Conservation (phyloP, 30 jellyfish, hydroid and myxozoan genomes). For the Nemopilema nomurai region DNA sequence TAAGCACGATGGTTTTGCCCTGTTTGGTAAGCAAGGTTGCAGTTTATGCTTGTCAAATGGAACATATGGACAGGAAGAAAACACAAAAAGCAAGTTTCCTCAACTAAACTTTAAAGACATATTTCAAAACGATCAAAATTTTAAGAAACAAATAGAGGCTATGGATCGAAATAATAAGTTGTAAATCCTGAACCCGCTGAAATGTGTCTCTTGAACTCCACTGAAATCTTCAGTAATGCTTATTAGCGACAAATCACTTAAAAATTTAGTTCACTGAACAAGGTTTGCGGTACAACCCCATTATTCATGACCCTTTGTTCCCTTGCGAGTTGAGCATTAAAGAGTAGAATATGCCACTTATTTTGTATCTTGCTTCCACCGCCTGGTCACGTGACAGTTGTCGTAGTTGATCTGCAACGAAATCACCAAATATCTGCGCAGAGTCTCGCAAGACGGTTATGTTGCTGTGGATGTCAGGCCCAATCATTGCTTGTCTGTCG, state of each 20-base stretch:
- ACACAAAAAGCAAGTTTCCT: too few species aligned
- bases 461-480: constrained; percentile 5
- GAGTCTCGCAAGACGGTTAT: constrained; percentile 23
- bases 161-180: too few species aligned
- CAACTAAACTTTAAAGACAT: too few species aligned
- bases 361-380: constrained; percentile 40
- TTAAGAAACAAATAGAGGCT: too few species aligned
- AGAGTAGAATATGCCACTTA: constrained; percentile 46
- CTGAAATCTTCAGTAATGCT: not conserved
- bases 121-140: too few species aligned
- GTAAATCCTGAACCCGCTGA: too few species aligned
- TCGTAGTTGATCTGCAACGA: constrained; percentile 48
- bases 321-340: constrained; percentile 27
- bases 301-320: not conserved
- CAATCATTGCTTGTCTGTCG: not conserved
- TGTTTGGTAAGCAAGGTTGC: too few species aligned
- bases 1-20: too few species aligned
- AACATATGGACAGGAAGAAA: too few species aligned
- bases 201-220: too few species aligned
- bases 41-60: too few species aligned
- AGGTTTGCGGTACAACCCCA: not conserved
- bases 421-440: constrained; percentile 50
- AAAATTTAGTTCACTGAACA: not conserved
- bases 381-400: constrained; percentile 48
- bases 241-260: too few species aligned